These are phyloP conservation scores for Drosophila austrosaltans DNA, from an alignment of 2,888 invertebrate species.

Conservation along the genomic window DNA sequence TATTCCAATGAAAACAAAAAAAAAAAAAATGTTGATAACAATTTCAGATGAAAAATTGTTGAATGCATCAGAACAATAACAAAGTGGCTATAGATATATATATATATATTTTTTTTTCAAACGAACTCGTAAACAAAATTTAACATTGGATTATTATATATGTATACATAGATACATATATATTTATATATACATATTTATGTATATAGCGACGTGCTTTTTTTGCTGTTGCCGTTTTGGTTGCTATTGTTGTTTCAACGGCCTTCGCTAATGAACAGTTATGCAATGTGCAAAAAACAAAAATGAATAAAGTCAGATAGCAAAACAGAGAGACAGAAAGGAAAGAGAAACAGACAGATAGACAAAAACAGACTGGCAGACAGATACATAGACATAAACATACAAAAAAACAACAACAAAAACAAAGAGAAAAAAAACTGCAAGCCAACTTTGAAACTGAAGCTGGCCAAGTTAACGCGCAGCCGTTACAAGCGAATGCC, in stretches of 20 bases:
- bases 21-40: constrained; percentile 11
- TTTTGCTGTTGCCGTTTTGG: constrained; percentile 24
- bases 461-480: constrained; percentile 39
- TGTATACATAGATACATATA: constrained; percentile 1
- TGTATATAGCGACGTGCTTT: constrained; percentile 53
- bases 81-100: too few relatives aligned
- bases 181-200: background rate
- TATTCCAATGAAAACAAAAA: background rate
- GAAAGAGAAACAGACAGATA: constrained; percentile 36
- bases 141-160: constrained; percentile 48
- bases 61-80: too few relatives aligned
- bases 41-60: constrained; percentile 8
- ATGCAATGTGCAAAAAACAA: constrained; percentile 68
- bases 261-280: constrained; percentile 76
- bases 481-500: constrained; percentile 51
- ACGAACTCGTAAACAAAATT: constrained; percentile 28
- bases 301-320: constrained; percentile 12
- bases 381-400: constrained; percentile 18
- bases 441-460: constrained; percentile 52
- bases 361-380: constrained; percentile 34
- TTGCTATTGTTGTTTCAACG: constrained; percentile 49
- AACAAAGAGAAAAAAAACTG: constrained; percentile 20
- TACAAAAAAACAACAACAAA: constrained; percentile 20
- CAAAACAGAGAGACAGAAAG: constrained; percentile 30
- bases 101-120: background rate